phyloP scores from a whole-genome alignment of 2,888 invertebrate species.

The Lasiommata megera region DNA sequence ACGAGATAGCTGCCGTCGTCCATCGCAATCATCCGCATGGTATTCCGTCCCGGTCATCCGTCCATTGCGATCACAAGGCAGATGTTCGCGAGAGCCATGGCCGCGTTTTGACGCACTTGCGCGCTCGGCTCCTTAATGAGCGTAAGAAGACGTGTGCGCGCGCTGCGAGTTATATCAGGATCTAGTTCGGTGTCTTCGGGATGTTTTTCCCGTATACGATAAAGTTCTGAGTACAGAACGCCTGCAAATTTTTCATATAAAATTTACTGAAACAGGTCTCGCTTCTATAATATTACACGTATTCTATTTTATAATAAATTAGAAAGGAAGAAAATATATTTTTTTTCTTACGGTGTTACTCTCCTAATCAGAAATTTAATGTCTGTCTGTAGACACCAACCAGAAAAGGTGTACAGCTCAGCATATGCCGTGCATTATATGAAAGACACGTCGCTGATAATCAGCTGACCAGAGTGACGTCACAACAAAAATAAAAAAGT shows the following conservation, averaged over 20 bases:
- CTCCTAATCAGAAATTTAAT: no score
- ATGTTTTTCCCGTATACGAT: slow-evolving; percentile 52
- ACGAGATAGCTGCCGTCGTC: slow-evolving; percentile 19
- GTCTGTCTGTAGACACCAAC: no score
- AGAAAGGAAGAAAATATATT: no score
- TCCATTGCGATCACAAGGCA: slow-evolving; percentile 45
- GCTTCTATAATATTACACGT: no score
- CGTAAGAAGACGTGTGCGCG: slow-evolving; percentile 73
- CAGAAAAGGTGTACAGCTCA: no score
- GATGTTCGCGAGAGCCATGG: slow-evolving; percentile 77
- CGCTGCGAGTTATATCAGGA: slow-evolving; percentile 55
- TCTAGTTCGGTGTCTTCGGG: slow-evolving; percentile 56
- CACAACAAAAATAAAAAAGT: no score
- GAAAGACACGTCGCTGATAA: no score
- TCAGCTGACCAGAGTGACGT: no score
- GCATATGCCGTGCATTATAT: no score
- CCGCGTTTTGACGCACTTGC: slow-evolving; percentile 79
- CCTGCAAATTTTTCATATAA: slow-evolving; percentile 45
- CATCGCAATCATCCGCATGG: slow-evolving; percentile 1
- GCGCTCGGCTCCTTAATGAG: slow-evolving; percentile 80
- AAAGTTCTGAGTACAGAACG: slow-evolving; percentile 63
- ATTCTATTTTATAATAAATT: no score
- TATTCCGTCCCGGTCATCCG: slow-evolving; percentile 1
- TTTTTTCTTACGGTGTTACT: no score
- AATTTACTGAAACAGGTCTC: no score